These are phyloP conservation scores for Aethina tumida DNA, from an alignment of 1,140 invertebrate genomes.

Conservation along the genomic window DNA sequence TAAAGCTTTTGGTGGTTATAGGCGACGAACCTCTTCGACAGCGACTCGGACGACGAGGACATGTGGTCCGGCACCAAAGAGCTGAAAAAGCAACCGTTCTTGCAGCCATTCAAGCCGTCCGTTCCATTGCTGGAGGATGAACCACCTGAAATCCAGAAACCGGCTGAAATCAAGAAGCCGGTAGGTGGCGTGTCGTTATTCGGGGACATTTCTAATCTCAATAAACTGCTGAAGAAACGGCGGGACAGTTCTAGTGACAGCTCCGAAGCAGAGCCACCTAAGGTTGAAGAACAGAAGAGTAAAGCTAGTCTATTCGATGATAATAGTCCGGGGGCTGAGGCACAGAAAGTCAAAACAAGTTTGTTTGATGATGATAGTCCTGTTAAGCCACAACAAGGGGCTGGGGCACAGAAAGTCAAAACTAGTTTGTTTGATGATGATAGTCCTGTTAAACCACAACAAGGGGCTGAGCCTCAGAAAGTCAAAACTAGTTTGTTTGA, in stretches of 20 bases:
- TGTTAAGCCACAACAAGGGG: no score
- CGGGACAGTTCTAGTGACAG: constrained; percentile 4
- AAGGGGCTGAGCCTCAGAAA: constrained; percentile 11
- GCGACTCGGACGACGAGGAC: constrained; percentile 26
- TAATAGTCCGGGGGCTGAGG: no score
- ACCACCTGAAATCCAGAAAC: constrained; percentile 18
- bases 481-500: constrained; percentile 8
- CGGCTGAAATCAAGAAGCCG: constrained; percentile 40
- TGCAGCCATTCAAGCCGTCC: constrained; percentile 22
- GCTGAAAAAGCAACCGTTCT: constrained; percentile 33
- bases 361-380: no score
- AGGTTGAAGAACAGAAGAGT: neutral
- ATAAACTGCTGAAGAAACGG: constrained; percentile 10
- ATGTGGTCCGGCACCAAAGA: constrained; percentile 19
- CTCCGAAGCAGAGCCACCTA: constrained; percentile 10
- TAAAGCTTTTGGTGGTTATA: constrained; percentile 6
- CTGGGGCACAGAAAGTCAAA: no score
- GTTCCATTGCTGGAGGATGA: constrained; percentile 23
- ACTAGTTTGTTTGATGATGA: constrained; percentile 11
- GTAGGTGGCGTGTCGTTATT: constrained; percentile 44
- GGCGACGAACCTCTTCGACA: constrained; percentile 16
- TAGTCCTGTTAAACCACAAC: no score
- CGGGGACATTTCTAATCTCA: constrained; percentile 30
- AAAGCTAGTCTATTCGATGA: constrained; percentile 6
- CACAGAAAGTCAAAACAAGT: no score